A percentile compares a stretch with the other conserved stretches of the same genome.
phyloP scores from a whole-genome alignment of 1,140 invertebrate species.

The Polyergus mexicanus region DNA sequence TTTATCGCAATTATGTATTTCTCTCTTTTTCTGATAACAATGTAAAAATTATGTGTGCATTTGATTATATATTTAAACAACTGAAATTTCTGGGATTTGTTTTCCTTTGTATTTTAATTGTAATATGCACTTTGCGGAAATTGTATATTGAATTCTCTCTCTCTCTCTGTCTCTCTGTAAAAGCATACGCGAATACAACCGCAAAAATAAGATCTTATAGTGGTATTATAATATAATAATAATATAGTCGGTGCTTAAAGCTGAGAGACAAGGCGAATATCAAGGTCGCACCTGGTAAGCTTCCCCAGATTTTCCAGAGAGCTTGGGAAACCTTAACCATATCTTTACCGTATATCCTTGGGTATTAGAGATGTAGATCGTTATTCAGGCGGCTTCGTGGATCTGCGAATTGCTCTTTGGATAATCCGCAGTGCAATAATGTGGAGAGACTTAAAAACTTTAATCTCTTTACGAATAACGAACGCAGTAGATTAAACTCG shows the following conservation, averaged over 20 bases:
- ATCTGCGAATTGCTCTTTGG: constrained; percentile 26
- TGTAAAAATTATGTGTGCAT: constrained; percentile 6
- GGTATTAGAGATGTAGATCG: constrained; percentile 38
- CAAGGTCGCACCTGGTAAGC: constrained; percentile 70
- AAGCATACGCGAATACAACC: neutral
- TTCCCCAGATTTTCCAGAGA: constrained; percentile 67
- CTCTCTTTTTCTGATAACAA: neutral
- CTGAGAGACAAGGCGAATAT: constrained; percentile 63
- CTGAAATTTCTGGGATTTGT: neutral
- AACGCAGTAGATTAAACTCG: neutral
- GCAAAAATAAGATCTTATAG: constrained; percentile 3
- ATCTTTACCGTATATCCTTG: constrained; percentile 48
- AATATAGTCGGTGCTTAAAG: constrained; percentile 14
- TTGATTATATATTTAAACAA: constrained; percentile 24
- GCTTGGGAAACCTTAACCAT: constrained; percentile 13
- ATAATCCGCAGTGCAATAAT: neutral
- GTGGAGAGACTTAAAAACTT: neutral
- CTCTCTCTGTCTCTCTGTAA: neutral
- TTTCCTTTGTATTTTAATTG: constrained; percentile 14
- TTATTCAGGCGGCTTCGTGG: constrained; percentile 24
- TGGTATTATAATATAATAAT: constrained; percentile 21
- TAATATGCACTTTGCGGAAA: neutral
- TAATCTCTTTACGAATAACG: neutral
- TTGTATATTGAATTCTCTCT: constrained; percentile 27
- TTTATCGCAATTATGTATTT: neutral